Evolutionary conservation across 2,113 vertebrate species (phyloP), one percentile per base, ranked within the genome.

Genomic region (Ochotona princeps): DNA sequence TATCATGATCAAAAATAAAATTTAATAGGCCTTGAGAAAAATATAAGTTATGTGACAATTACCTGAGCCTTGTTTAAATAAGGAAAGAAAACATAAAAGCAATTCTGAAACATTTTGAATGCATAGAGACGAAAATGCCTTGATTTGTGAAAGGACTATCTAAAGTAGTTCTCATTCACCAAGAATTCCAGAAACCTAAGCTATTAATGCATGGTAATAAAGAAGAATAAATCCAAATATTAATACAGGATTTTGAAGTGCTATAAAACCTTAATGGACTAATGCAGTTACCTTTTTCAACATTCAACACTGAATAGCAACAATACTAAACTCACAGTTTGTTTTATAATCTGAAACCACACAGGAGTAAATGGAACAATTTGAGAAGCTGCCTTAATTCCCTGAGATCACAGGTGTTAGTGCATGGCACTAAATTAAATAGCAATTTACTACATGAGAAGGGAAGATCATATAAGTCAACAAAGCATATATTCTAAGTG

Each of bases 241-340:
- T 89, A 94, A 60, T n/a, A 88, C 2, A 76, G 13, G 26, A 76
- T 13, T 80, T 51, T 88, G 54, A 84, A 35, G 32, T 72, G 30
- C 44, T 92, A 51, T 73, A 85, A 91, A 87, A 88, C 60, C 78
- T 81, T 66, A 26, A 18, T 13, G 4, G 72, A 17, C 63, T 91
- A 90, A 93, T 49, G 20, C 8, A 93, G 51, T 20, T 83, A 81
- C 21, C n/a, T 69, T 93, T 93, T 93, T 86, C 11, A 93, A 82
- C 44, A 72, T 66, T 47, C 32, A 44, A 65, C 81, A 87, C 5
- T 85, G 12, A 92, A 25, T 67, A 85, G 74, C 8, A 76, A 44
- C 60, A 93, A 83, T 83, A 90, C 84, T 63, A 90, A 90, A 72
- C 11, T 35, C 73, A 57, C 8, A 66, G 26, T 25, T 66, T 51